phyloP scores from a whole-genome alignment of 2,888 invertebrate genomes.

The Nowickia ferox region DNA sequence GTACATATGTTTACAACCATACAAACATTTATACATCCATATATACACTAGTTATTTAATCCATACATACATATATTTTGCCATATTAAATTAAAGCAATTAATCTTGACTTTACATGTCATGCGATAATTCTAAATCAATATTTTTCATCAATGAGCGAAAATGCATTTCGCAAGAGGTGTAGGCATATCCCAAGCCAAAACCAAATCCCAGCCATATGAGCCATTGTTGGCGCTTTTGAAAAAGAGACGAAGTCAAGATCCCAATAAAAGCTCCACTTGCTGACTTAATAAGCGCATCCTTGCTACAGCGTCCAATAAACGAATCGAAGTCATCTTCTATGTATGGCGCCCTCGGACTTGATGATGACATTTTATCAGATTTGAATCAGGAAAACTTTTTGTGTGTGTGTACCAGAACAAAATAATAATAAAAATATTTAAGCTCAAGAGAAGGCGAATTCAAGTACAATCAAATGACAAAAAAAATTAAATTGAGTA shows the following conservation, averaged over 20 bases:
- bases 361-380: conserved; percentile 19
- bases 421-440: no score
- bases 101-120: background rate
- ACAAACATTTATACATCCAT: no score
- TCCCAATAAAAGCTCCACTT: conserved; percentile 76
- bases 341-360: background rate
- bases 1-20: no score
- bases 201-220: conserved; percentile 74
- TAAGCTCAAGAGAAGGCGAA: no score
- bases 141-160: conserved; percentile 1
- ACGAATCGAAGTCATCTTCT: conserved; percentile 74
- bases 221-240: conserved; percentile 76
- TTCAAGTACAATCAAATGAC: no score
- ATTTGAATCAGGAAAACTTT: background rate
- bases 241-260: conserved; percentile 76
- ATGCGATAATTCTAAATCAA: background rate
- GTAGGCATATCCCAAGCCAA: conserved; percentile 71
- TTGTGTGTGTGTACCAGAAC: no score
- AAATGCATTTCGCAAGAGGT: conserved; percentile 65
- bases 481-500: no score
- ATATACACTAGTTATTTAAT: no score
- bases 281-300: conserved; percentile 77
- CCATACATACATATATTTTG: no score
- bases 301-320: conserved; percentile 74
- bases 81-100: background rate